Conservation (phyloP, 2,113 vertebrate genomes). For the Dasyornis broadbenti region DNA sequence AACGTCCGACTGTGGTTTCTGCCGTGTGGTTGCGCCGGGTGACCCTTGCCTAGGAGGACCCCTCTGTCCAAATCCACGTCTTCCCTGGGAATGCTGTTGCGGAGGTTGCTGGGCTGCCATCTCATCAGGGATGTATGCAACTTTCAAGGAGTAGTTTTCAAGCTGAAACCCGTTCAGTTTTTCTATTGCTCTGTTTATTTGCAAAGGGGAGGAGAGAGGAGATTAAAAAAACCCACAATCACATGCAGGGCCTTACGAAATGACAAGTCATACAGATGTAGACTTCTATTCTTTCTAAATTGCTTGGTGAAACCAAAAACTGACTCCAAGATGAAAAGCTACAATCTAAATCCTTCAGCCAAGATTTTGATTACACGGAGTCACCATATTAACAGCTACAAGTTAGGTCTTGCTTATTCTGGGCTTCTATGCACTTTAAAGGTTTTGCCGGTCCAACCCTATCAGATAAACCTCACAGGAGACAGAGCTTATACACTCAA, state of each 20-base stretch:
- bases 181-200: slow-evolving; percentile 85
- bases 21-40: slow-evolving; percentile 80
- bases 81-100: slow-evolving; percentile 69
- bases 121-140: slow-evolving; percentile 96
- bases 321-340: not conserved
- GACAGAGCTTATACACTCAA: slow-evolving; percentile 7
- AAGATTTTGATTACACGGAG: not conserved
- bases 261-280: not conserved
- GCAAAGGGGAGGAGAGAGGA: not conserved
- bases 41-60: slow-evolving; percentile 87
- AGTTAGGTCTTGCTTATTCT: slow-evolving; percentile 25
- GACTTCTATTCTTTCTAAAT: not conserved
- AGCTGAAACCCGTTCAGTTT: slow-evolving; percentile 94
- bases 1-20: slow-evolving; percentile 89
- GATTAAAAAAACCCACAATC: not conserved
- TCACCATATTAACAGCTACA: not conserved
- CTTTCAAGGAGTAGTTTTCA: slow-evolving; percentile 92
- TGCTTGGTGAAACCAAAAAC: not conserved
- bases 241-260: not conserved
- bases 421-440: not conserved
- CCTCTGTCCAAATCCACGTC: slow-evolving; percentile 84
- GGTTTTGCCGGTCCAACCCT: not conserved
- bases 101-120: slow-evolving; percentile 72
- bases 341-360: not conserved
- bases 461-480: slow-evolving; percentile 34